A percentile compares a stretch with the other conserved stretches of the same genome.
phyloP scores from a whole-genome alignment of 2,797 vertebrate genomes.

The Hybognathus amarus region DNA sequence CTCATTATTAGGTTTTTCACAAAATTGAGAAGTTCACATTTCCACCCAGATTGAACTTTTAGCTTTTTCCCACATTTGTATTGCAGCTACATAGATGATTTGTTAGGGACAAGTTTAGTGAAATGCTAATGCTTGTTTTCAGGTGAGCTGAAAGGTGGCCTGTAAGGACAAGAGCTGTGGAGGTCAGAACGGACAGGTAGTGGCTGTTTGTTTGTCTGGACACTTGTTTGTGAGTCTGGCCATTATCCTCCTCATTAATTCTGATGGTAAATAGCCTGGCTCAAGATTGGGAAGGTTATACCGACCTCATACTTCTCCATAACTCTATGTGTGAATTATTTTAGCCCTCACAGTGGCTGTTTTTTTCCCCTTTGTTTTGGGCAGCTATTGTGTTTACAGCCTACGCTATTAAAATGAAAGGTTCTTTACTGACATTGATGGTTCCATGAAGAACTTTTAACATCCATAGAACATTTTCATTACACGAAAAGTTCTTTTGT shows the following conservation, averaged over 20 bases:
- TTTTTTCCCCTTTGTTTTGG: not conserved
- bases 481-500: not conserved
- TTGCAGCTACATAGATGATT: not conserved
- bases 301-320: conserved; percentile 29
- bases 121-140: conserved; percentile 27
- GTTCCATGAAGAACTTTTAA: not conserved
- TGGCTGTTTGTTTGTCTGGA: conserved; percentile 47
- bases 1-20: not conserved
- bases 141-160: conserved; percentile 37
- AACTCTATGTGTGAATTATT: conserved; percentile 15
- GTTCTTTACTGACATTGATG: not conserved
- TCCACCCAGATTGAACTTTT: not conserved
- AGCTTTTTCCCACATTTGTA: not conserved
- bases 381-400: not conserved
- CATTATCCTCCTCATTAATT: conserved; percentile 58
- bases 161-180: conserved; percentile 32
- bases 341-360: not conserved
- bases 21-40: not conserved
- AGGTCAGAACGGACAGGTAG: conserved; percentile 38
- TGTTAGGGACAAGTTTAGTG: conserved; percentile 3
- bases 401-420: not conserved
- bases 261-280: conserved; percentile 51
- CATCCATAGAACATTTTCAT: not conserved
- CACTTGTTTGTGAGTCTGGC: conserved; percentile 40
- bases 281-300: conserved; percentile 55